Percentiles rank a stretch among this genome's conserved stretches.
Evolutionary conservation across 2,797 vertebrate genomes (phyloP).

Genomic region (Oryzias sinensis): DNA sequence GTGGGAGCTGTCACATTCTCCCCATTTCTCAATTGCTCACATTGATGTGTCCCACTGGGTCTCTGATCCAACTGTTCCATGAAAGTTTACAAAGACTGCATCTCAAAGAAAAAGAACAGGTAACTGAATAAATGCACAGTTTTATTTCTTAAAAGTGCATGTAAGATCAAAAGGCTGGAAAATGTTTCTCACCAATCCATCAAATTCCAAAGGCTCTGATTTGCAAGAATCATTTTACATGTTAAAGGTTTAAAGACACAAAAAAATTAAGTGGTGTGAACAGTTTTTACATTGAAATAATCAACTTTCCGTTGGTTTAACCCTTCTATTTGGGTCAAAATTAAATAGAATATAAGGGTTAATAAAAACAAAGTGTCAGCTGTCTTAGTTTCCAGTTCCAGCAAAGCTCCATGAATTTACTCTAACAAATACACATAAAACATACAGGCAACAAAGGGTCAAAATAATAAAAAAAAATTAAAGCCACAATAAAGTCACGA

Average conservation of each 20-base stretch:
- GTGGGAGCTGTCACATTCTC: constrained; percentile 28
- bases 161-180: constrained; percentile 60
- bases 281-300: constrained; percentile 46
- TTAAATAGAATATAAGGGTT: neutral
- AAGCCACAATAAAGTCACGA: constrained; percentile 35
- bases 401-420: constrained; percentile 14
- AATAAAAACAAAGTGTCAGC: constrained; percentile 15
- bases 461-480: constrained; percentile 42
- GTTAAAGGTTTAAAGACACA: constrained; percentile 38
- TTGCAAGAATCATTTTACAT: constrained; percentile 41
- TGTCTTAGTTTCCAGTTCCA: constrained; percentile 35
- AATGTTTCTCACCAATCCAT: constrained; percentile 63
- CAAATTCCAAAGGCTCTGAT: constrained; percentile 37
- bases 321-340: too few species aligned
- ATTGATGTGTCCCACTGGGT: constrained; percentile 31
- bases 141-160: constrained; percentile 44
- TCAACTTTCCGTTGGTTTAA: constrained; percentile 22
- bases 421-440: constrained; percentile 50
- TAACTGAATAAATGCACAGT: constrained; percentile 20
- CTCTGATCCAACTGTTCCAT: constrained; percentile 22
- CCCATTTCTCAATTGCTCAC: constrained; percentile 20
- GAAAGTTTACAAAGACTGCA: constrained; percentile 39
- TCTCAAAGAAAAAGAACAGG: constrained; percentile 1
- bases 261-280: constrained; percentile 41
- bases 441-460: constrained; percentile 51